Evolutionary conservation across 37 sponge, comb jelly and placozoan species (phyloP), one percentile per base, ranked within the genome.

Genomic region (Diacarnus erythraeanus): DNA sequence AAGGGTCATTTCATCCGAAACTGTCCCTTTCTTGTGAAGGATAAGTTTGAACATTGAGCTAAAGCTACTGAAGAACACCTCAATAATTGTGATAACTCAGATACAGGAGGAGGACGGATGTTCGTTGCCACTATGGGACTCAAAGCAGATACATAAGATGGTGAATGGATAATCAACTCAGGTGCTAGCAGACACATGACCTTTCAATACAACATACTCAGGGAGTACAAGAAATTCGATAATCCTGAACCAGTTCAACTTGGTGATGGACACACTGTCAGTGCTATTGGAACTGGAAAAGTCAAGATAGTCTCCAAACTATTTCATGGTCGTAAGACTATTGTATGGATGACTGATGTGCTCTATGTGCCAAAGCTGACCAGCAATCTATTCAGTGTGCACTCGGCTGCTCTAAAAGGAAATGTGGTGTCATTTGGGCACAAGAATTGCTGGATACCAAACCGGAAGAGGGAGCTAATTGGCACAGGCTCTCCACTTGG

Each of bases 141-240:
- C 9, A 69, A 69, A 69, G 39, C 77, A 27, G 77, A 44, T 23
- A 17, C 3, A 26, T n/a, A 38, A 38, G 5, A 8, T 68, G 69
- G 34, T 5, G 38, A 34, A 5, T 86, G 87, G 87, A 30, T 86
- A 30, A 51, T 86, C 4, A 81, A 87, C 61, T 81, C 82, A 40
- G 74, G 86, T 0, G 66, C 86, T 35, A 64, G 69, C 38, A 68
- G 77, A 33, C 77, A 87, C 78, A 87, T 87, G 88, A 87, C 77
- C 25, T 71, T 27, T n/a, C 29, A 76, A 0, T 57, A 67, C 42
- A 38, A 76, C 15, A 31, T 81, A 25, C 77, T 87, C 3, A 37
- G 20, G 1, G 39, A 87, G 27, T 81, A 81, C 30, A 26, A 59
- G 34, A 72, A 67, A 31, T 81, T 81, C 22, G 64, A 57, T 30